Evolutionary conservation across 2,113 vertebrate genomes (phyloP).

Genomic region (Heloderma charlesbogerti): DNA sequence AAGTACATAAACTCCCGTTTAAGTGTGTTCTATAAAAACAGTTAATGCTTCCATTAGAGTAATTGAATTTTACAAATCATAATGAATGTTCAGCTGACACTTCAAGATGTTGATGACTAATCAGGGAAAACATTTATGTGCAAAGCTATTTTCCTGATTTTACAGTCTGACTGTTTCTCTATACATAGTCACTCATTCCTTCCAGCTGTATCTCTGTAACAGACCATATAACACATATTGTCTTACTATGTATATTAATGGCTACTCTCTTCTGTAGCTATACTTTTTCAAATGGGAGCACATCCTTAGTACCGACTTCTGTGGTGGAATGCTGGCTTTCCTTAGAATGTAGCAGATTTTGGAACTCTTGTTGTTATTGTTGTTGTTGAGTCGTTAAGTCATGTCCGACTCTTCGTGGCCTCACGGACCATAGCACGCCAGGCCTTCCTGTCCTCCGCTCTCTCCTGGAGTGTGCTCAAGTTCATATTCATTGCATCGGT

Average conservation of each 20-base stretch:
- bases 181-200: neutral
- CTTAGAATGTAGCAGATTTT: neutral
- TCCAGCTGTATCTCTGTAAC: neutral
- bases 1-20: neutral
- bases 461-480: too few species aligned
- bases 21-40: slow-evolving; percentile 5
- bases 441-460: too few species aligned
- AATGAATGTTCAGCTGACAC: slow-evolving; percentile 18
- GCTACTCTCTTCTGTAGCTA: neutral
- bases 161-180: neutral
- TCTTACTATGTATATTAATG: neutral
- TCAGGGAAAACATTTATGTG: slow-evolving; percentile 4
- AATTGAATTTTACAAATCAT: slow-evolving; percentile 24
- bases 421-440: too few species aligned
- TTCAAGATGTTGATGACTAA: slow-evolving; percentile 6
- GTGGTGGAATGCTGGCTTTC: neutral
- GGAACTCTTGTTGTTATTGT: too few species aligned
- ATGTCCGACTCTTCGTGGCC: too few species aligned
- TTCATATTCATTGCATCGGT: too few species aligned
- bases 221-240: neutral
- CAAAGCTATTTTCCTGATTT: slow-evolving; percentile 8
- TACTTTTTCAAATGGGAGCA: neutral
- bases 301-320: neutral
- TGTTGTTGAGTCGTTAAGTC: too few species aligned
- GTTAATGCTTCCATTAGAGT: slow-evolving; percentile 18